A percentile compares a stretch with the other conserved stretches of the same genome.
Evolutionary conservation across 1,140 invertebrate species (phyloP).

Genomic region (Oryctes rhinoceros): DNA sequence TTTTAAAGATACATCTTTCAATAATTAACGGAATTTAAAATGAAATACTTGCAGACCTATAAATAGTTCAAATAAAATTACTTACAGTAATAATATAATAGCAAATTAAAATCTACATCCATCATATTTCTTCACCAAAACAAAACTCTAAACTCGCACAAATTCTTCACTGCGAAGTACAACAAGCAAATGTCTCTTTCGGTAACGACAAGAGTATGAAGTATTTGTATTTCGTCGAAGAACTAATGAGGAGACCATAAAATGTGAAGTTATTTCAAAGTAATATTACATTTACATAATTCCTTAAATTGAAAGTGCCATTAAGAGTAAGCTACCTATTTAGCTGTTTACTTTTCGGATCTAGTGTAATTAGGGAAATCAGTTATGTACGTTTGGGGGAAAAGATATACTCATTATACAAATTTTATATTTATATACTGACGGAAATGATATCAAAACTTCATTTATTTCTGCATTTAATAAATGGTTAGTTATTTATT

Average conservation of each 20-base stretch:
- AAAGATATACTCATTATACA: not conserved
- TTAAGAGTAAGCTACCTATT: not conserved
- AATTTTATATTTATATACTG: not conserved
- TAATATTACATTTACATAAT: constrained; percentile 1
- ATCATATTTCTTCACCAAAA: not conserved
- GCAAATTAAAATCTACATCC: not conserved
- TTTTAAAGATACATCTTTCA: not conserved
- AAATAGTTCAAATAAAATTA: not conserved
- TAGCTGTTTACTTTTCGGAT: constrained; percentile 14
- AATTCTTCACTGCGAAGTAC: not conserved
- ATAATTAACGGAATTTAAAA: too few species aligned
- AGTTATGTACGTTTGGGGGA: not conserved
- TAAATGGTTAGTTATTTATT: not conserved
- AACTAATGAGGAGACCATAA: not conserved
- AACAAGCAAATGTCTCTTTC: not conserved
- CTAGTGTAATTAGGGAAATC: not conserved
- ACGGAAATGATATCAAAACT: not conserved
- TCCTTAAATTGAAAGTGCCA: not conserved
- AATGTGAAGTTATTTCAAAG: not conserved
- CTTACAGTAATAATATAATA: not conserved
- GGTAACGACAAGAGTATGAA: too few species aligned
- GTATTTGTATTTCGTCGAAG: not conserved
- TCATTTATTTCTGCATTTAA: not conserved
- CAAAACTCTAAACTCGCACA: not conserved
- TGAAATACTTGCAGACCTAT: not conserved